Percentiles rank a stretch among this genome's conserved stretches.
These are phyloP conservation scores for Danio rerio DNA, from an alignment of 2,113 vertebrate genomes.

Conservation along the genomic window GRCz12tu NC_133190.1:42266001-42266500, in stretches of 20 bases:
- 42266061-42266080: not conserved
- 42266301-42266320: constrained; percentile 17
- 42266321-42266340: constrained; percentile 38
- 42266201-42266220: not conserved
- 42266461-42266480: not conserved
- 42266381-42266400: constrained; percentile 5
- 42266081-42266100: not conserved
- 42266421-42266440: not conserved
- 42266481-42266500: not conserved
- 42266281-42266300: constrained; percentile 30
- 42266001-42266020: too few relatives aligned
- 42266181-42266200: constrained; percentile 3
- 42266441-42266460: not conserved
- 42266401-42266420: not conserved
- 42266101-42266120: not conserved
- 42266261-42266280: constrained; percentile 34
- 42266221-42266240: constrained; percentile 33
- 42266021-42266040: too few relatives aligned
- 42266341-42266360: constrained; percentile 39
- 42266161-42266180: not conserved
- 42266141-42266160: not conserved
- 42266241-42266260: constrained; percentile 24
- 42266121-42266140: not conserved
- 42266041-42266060: too few relatives aligned
- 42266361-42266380: constrained; percentile 36